Base-by-base conservation (phyloP, 2,888 invertebrate genomes). In the Phasia obesa region DNA sequence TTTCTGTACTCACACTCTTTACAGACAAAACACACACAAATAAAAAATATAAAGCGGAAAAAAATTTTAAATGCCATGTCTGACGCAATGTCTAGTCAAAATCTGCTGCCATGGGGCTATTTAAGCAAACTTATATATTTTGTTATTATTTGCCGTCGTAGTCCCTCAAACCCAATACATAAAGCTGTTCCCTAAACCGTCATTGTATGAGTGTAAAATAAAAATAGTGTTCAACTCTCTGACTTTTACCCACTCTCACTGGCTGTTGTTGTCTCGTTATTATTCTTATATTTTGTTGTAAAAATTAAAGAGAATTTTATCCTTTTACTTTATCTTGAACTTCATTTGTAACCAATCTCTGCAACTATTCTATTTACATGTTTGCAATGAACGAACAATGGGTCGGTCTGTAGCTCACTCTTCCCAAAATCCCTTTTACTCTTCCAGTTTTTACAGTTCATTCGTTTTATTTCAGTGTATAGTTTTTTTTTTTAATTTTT, bases 1-100 rank as follows among this genome's bases (percentile, higher is more conserved):
- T 7, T 55, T 31, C 15, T 23, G 0, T 25, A 64, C 23, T 35
- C 47, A 47, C 21, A 57, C 55, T 25, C 55, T 74, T 64, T 57
- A 75, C 65, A 47, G 53, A 7, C 17, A 31, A 42, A 42, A 23
- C 9, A 7, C 23, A 19, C 9, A 5, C 27, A 27, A 27, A 27
- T 4, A 27, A 27, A 27, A 27, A 27, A 27, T 27, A 27, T 38
- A 4, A 9, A 25, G 2, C 4, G 13, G 55, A 55, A 69, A 67
- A 69, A 69, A 53, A 55, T 17, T 57, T 71, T 49, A 55, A 74
- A 55, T 64, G 53, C 62, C 65, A 51, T 69, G 77, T 77, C 77
- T 77, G 77, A 69, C 77, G 51, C 69, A 77, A 77, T 60, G 77
- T 77, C 77, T 77, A 77, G 77, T 77, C 77, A 17, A 31, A 69